A percentile compares a stretch with the other conserved stretches of the same genome.
phyloP scores from a whole-genome alignment of 2,888 invertebrate species.

The Tetramorium bicarinatum region DNA sequence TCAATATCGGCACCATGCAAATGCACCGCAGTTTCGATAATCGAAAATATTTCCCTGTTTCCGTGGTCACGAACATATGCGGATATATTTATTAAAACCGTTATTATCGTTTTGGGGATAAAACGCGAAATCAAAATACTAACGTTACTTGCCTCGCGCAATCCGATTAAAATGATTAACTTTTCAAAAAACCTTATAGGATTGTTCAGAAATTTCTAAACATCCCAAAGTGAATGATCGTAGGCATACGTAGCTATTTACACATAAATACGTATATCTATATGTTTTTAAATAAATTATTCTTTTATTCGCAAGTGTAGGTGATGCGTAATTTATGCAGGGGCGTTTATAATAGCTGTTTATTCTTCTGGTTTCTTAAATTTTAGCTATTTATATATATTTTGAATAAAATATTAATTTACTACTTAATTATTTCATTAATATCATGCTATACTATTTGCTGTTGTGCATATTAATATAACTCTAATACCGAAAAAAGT shows the following conservation, averaged over 20 bases:
- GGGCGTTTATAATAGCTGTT: not conserved
- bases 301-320: too few species aligned
- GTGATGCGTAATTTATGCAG: too few species aligned
- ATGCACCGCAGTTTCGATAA: constrained; percentile 50
- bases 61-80: not conserved
- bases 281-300: not conserved
- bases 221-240: not conserved
- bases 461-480: not conserved
- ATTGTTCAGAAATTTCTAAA: not conserved
- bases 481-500: not conserved
- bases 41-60: constrained; percentile 48
- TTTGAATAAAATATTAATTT: not conserved
- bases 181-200: not conserved
- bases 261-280: not conserved
- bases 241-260: not conserved
- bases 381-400: not conserved
- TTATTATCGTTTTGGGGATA: constrained; percentile 38
- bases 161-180: constrained; percentile 5
- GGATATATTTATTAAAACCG: constrained; percentile 45
- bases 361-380: not conserved
- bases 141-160: not conserved
- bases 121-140: constrained; percentile 39
- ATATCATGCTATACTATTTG: not conserved
- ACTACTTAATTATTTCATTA: too few species aligned
- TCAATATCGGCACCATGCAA: constrained; percentile 39